Percentiles rank a stretch among this genome's conserved stretches.
phyloP scores from a whole-genome alignment of 2,797 vertebrate genomes.

The Somateria mollissima region DNA sequence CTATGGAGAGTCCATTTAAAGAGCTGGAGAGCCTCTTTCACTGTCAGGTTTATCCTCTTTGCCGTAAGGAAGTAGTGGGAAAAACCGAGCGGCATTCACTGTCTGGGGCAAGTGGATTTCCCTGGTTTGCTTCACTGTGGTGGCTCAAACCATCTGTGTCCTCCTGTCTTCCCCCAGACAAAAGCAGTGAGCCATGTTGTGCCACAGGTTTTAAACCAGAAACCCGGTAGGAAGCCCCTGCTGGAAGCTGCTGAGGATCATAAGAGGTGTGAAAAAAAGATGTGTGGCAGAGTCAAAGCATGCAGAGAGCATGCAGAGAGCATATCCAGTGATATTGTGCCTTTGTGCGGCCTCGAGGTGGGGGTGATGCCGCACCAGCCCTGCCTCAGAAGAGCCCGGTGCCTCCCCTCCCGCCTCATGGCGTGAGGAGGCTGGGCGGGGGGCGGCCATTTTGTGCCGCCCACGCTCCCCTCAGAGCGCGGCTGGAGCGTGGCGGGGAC shows the following conservation, averaged over 20 bases:
- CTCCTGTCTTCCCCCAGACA: not conserved
- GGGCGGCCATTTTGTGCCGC: not conserved
- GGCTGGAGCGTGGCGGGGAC: not conserved
- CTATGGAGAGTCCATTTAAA: not conserved
- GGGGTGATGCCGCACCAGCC: not conserved
- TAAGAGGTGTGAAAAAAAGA: not conserved
- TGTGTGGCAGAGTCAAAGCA: not conserved
- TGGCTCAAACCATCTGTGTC: not conserved
- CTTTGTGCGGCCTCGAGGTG: not conserved
- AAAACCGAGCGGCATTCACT: not conserved
- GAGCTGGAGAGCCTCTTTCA: not conserved
- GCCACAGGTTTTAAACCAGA: not conserved
- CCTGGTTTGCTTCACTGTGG: not conserved
- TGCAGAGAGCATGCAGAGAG: no score
- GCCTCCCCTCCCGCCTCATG: not conserved
- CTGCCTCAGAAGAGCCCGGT: not conserved
- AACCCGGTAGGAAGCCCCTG: not conserved
- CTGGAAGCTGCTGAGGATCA: not conserved
- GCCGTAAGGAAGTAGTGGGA: not conserved
- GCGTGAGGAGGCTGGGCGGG: not conserved
- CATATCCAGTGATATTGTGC: fast-evolving
- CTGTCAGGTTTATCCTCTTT: not conserved
- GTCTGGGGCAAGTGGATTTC: not conserved
- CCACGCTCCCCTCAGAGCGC: not conserved
- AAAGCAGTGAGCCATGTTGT: not conserved